Base-by-base conservation (phyloP, 2,888 invertebrate species). In the Craniophora ligustri region DNA sequence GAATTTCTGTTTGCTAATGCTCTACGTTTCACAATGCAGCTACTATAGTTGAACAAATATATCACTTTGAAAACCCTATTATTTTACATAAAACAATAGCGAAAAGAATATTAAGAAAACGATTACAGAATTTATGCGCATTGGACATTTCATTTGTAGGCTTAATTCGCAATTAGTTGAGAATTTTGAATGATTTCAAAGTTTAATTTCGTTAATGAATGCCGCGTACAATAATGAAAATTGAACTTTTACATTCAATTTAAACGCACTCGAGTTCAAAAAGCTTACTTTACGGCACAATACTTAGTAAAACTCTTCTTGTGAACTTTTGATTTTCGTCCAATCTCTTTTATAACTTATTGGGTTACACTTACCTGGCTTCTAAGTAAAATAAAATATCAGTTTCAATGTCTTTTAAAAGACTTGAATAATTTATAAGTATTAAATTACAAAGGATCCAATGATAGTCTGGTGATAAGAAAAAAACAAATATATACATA, bases 291-390 rank as follows among this genome's bases (percentile, higher is more conserved):
- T n/a, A n/a, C n/a, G n/a, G n/a, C n/a, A n/a, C n/a, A n/a, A n/a
- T n/a, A n/a, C n/a, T n/a, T n/a, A n/a, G n/a, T n/a, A n/a, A n/a
- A n/a, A n/a, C n/a, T n/a, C n/a, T n/a, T n/a, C n/a, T n/a, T n/a
- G n/a, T 5, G 16, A 59, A 59, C 15, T 34, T 49, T 49, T 28
- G 3, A 5, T 18, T 2, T 26, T 40, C 3, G 6, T 15, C 34
- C 18, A 10, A 10, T 28, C 11, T 18, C 7, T 38, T 46, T 28
- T 0, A 0, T 8, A 19, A 34, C 18, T 28, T 6, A n/a, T 55
- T n/a, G 2, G 4, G 11, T 48, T 55, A 39, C 16, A 39, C 8
- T 42, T 28, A 5, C n/a, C 8, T 6, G 14, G 11, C 38, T 46
- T 41, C 23, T 5, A 35, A 35, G 4, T 21, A 23, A 2, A 18